Evolutionary conservation across 1,140 invertebrate genomes (phyloP), one percentile per base, ranked within the genome.

Genomic region (Octopus bimaculoides): DNA sequence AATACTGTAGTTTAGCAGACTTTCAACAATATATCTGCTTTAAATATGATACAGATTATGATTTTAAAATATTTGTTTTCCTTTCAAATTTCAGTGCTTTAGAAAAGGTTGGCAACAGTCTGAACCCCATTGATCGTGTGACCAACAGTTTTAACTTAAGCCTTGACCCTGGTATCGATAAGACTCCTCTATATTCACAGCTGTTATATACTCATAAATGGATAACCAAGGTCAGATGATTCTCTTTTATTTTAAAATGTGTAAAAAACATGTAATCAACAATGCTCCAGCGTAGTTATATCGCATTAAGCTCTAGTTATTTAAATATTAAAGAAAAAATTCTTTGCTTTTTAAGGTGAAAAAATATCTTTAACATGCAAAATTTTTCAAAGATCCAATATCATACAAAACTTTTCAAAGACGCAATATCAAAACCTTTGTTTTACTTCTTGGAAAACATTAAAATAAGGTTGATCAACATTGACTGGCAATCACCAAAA

Each of bases 161-260:
- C 76, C 79, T 87, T 7, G 87, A 88, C 78, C 86, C 86, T 52
- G 85, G 83, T 9, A 83, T 85, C 76, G 86, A 88, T 78, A 87
- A 86, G 80, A 84, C 83, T 26, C 83, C 85, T 17, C 81, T 86
- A 3, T 84, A 86, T 79, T 82, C 83, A 20, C 86, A 88, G 77
- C 78, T 88, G 17, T 78, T 86, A 6, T 85, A 87, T 54, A 81
- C 87, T n/a, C 86, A 88, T 80, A 88, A 87, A 83, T 87, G 86
- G 84, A 86, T 85, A 55, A 86, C 86, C 69, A 87, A 88, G 82
- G 86, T 87, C 79, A 80, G 77, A 69, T n/a, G 20, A 12, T 20
- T 78, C 41, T 8, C 6, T 26, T 56, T 78, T 20, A 52, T 6
- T 66, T n/a, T 78, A 10, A n/a, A 53, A 5, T 26, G 6, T 41